Base-by-base conservation (phyloP, 2,797 vertebrate genomes). In the Florisuga fusca region DNA sequence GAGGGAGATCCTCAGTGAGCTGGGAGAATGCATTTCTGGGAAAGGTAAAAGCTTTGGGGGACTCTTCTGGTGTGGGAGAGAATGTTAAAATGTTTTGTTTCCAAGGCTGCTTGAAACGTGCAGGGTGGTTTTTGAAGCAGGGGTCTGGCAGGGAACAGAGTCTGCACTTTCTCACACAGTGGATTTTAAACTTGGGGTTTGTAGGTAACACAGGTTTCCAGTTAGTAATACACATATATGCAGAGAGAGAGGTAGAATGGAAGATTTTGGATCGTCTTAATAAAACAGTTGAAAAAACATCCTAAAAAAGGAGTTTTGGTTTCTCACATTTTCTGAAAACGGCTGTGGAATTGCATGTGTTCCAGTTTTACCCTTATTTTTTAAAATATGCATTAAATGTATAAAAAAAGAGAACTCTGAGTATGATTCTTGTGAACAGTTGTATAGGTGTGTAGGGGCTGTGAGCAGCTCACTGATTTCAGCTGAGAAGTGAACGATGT, bases 1-100 rank as follows among this genome's bases (percentile, higher is more conserved):
- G 7, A 98, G 98, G 92, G 98, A 99, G 94, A 98, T 99, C 91
- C 98, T 99, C 27, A 96, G 95, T 51, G 99, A 99, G 62, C 97
- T 99, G 96, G 98, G 98, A 92, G 97, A 90, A 85, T 99, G 99
- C 92, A 96, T 99, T 74, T 97, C 97, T 86, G 98, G 98, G 87
- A 99, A 99, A 99, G 99, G 99, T 99, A 93, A 90, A 71, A 66
- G 34, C 16, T 31, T 43, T 51, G 62, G 34, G 45, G 15, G 29
- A 4, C 31, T 27, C 8, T 19, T 67, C 57, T 41, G 26, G 9
- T 81, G 33, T 53, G 45, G 41, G 38, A 26, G 8, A 61, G 23
- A n/a, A 13, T 4, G 15, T 57, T 43, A 7, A 16, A 41, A 22
- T 45, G 16, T 36, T 78, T 48, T 26, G 15, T 94, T 95, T 81